phyloP scores from a whole-genome alignment of 2,797 vertebrate species.

The Carcharodon carcharias region DNA sequence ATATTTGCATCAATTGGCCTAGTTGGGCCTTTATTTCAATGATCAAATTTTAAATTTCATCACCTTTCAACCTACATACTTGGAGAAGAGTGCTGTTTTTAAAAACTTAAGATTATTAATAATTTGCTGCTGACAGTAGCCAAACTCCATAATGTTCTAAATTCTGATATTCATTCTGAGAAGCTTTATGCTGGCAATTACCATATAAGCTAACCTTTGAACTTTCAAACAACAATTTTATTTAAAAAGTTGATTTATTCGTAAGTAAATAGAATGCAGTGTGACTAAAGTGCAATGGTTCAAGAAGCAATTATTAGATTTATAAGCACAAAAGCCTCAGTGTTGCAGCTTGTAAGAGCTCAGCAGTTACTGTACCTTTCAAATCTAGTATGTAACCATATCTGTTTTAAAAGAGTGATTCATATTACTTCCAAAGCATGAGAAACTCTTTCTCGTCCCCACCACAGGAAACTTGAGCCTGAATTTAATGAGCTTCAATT shows the following conservation, averaged over 20 bases:
- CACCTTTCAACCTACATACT: background rate
- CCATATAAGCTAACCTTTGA: conserved; percentile 49
- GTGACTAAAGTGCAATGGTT: conserved; percentile 64
- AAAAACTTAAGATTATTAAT: background rate
- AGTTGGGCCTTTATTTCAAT: background rate
- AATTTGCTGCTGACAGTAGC: background rate
- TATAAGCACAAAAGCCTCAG: conserved; percentile 78
- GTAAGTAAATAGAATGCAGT: conserved; percentile 66
- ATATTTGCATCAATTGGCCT: background rate
- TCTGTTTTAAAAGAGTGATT: conserved; percentile 99
- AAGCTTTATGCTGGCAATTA: conserved; percentile 24
- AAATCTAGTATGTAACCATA: conserved; percentile 98
- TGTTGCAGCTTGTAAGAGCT: conserved; percentile 73
- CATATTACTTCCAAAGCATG: conserved; percentile 90
- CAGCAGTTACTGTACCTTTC: conserved; percentile 90
- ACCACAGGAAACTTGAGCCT: conserved; percentile 88
- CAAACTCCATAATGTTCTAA: background rate
- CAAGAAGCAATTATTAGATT: conserved; percentile 77
- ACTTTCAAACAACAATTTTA: conserved; percentile 67
- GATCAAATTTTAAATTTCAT: background rate
- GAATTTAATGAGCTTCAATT: conserved; percentile 86
- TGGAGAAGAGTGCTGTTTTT: background rate
- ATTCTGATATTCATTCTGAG: conserved; percentile 23
- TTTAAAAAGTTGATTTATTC: conserved; percentile 66
- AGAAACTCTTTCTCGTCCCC: conserved; percentile 87